Base-by-base conservation (phyloP, 2,797 vertebrate species). In the Dermochelys coriacea region DNA sequence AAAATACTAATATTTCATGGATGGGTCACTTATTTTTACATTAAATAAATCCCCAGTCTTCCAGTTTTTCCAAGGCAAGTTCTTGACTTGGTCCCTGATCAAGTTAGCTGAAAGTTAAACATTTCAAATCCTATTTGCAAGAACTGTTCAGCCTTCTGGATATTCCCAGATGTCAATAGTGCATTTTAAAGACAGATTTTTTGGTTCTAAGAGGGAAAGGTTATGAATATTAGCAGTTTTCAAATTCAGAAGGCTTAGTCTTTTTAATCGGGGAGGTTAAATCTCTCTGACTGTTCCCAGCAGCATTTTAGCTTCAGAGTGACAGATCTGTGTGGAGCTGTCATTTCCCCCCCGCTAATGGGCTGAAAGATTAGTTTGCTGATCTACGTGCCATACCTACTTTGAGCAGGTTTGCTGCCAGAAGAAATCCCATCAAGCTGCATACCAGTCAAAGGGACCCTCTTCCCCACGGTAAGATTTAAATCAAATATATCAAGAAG, bases 111-210 rank as follows among this genome's bases (percentile, higher is more conserved):
- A 47, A 93, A 92, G 14, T 59, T 15, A 93, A 93, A 12, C 82
- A 45, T 96, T 94, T 93, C n/a, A 88, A 92, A 82, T 88, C 49
- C 49, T 75, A 14, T 93, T 96, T 95, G 91, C 78, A 90, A 93
- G 93, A 55, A 82, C 47, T 82, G 25, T 29, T 92, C 82, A 80
- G 45, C 77, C 86, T 0, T 0, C 29, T 75, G 82, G 8, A 41
- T 2, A 49, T 93, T 86, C 78, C 80, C 87, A 88, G 74, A 87
- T 0, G 0, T 57, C 83, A 71, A 2, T 19, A 89, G 15, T 0
- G 4, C 8, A 9, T 91, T 94, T 90, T 95, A 88, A 95, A 95
- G 75, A 82, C 47, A 80, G 21, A 87, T 68, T 68, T 90, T 90
- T 93, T 64, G 85, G 10, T 91, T 96, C 49, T 90, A 49, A 92